Base-by-base conservation (phyloP, 2,797 vertebrate species). In the Pipistrellus pipistrellus region DNA sequence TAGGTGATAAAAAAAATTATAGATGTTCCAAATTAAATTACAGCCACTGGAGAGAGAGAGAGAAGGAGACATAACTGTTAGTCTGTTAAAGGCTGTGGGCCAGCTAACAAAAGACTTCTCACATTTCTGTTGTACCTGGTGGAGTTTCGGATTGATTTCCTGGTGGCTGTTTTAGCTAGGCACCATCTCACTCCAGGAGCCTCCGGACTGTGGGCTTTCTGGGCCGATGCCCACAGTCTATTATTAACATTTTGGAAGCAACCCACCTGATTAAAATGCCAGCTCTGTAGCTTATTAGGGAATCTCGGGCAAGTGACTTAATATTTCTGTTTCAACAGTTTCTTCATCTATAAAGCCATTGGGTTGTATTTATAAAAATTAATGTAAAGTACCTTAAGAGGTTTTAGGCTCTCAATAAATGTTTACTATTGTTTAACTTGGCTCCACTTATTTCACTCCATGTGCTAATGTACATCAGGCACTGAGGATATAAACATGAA, bases 401-500 rank as follows among this genome's bases (percentile, higher is more conserved):
- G 57, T 85, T 90, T 85, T 44, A 76, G 32, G 55, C 15, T n/a
- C 73, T 93, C 15, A 76, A 48, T 55, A 85, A 57, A 53, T 53
- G 35, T 35, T 66, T 30, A 51, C 35, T 57, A 41, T 75, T 15
- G 2, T 73, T 59, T 21, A 64, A 84, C 25, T 73, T 85, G 57
- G 78, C n/a, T 73, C 55, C 23, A 66, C 27, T 94, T 81, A 84
- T 20, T 76, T 48, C 57, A 91, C 57, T 75, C 18, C 5, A 64
- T 38, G 38, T 71, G 44, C 68, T 89, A 76, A 83, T 62, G 32
- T 53, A 46, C 18, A 73, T 35, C 82, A 68, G 30, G 72, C 38
- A 64, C 64, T 87, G 71, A 87, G 55, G 17, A 94, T n/a, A 78
- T 1, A 90, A 57, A 77, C 59, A 68, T 66, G 11, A 92, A 73